Conservation (phyloP, 2,797 vertebrate genomes). For the Poeciliopsis gracilis region DNA sequence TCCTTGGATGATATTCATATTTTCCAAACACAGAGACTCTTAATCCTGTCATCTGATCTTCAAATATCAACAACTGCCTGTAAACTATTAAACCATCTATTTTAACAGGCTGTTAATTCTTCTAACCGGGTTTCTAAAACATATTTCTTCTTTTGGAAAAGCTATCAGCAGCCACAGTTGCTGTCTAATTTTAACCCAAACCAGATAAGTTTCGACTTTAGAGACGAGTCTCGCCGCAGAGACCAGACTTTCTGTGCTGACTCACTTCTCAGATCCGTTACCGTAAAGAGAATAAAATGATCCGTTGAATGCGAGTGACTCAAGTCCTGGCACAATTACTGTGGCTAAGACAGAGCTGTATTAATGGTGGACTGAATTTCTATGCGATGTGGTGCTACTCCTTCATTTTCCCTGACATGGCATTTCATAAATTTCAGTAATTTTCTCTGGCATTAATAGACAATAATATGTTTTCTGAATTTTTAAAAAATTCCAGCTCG, state of each 20-base stretch:
- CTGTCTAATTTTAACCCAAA: neutral
- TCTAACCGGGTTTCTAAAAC: neutral
- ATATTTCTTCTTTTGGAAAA: neutral
- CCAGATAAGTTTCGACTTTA: neutral
- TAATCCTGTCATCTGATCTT: neutral
- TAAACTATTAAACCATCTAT: neutral
- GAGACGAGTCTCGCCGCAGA: neutral
- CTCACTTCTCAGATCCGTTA: neutral
- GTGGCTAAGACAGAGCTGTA: neutral
- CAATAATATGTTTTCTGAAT: neutral
- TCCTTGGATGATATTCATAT: neutral
- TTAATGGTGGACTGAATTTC: neutral
- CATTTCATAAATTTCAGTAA: neutral
- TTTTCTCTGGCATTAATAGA: neutral
- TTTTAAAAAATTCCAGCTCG: neutral
- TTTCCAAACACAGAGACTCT: neutral
- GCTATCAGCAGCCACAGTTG: neutral
- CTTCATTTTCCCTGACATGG: neutral
- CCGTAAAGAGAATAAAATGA: constrained; percentile 3
- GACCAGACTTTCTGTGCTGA: neutral
- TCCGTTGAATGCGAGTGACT: neutral
- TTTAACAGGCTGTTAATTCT: neutral
- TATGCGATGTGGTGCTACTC: neutral
- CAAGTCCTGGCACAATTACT: constrained; percentile 3
- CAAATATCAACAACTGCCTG: neutral